A percentile compares a stretch with the other conserved stretches of the same genome.
Conservation (phyloP, 2,113 vertebrate genomes). For the Lampris incognitus region DNA sequence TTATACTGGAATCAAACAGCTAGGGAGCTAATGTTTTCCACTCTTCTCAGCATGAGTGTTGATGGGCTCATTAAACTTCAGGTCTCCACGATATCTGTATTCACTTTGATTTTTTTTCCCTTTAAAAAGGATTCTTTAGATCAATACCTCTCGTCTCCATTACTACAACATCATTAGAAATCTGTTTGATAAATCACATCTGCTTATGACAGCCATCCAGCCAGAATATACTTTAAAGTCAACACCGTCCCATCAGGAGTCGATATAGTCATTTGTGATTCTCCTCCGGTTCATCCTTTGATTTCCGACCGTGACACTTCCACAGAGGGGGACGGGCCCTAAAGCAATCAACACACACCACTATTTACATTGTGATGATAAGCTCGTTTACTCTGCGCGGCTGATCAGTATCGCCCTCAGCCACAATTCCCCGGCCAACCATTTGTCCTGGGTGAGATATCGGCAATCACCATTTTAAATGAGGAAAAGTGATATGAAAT, state of each 20-base stretch:
- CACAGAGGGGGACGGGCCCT: slow-evolving; percentile 52
- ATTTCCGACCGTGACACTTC: slow-evolving; percentile 43
- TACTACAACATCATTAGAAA: not conserved
- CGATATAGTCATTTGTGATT: slow-evolving; percentile 54
- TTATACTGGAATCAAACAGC: too few species aligned
- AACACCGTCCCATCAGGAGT: slow-evolving; percentile 23
- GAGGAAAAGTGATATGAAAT: slow-evolving; percentile 77
- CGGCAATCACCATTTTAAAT: slow-evolving; percentile 79
- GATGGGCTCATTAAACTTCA: too few species aligned
- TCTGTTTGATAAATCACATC: slow-evolving; percentile 18
- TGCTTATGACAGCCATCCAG: slow-evolving; percentile 26
- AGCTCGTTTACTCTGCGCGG: slow-evolving; percentile 73
- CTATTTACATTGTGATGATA: slow-evolving; percentile 78
- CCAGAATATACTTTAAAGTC: slow-evolving; percentile 22
- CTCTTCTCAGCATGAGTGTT: too few species aligned
- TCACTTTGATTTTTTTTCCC: slow-evolving; percentile 18
- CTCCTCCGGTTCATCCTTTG: slow-evolving; percentile 44
- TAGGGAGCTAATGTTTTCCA: too few species aligned
- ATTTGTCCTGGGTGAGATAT: slow-evolving; percentile 75
- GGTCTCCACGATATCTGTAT: not conserved
- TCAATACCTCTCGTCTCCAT: not conserved
- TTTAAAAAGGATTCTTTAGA: not conserved
- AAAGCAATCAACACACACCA: slow-evolving; percentile 67
- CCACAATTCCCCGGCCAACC: slow-evolving; percentile 61
- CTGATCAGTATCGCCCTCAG: slow-evolving; percentile 73